Conservation (phyloP, 1,140 invertebrate species). For the Drosophila nannoptera region DNA sequence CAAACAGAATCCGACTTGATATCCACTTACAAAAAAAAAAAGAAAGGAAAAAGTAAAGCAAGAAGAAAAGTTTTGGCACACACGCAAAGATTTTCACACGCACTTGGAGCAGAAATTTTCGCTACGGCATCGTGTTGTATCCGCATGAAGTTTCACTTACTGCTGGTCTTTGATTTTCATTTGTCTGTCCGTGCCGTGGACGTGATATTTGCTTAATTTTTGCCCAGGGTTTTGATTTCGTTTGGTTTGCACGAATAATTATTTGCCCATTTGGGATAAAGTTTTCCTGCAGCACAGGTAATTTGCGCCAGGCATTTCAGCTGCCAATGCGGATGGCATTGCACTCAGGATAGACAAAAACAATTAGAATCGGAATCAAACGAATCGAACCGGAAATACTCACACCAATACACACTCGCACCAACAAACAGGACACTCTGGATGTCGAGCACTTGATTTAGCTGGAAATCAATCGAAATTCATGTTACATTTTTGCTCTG, state of each 20-base stretch:
- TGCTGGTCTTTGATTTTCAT: constrained; percentile 40
- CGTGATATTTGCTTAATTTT: constrained; percentile 76
- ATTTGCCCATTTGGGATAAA: constrained; percentile 70
- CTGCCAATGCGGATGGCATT: constrained; percentile 11
- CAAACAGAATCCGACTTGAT: constrained; percentile 40
- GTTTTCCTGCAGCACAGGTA: constrained; percentile 49
- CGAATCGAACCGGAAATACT: constrained; percentile 61
- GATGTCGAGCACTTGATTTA: constrained; percentile 61
- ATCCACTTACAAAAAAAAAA: not conserved
- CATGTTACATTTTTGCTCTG: constrained; percentile 26
- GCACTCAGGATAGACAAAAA: constrained; percentile 46
- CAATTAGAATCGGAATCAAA: constrained; percentile 73
- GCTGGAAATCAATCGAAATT: constrained; percentile 38
- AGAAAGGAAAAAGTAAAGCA: not conserved
- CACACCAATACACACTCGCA: constrained; percentile 5
- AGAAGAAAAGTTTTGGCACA: constrained; percentile 38
- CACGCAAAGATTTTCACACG: constrained; percentile 56
- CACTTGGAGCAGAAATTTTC: constrained; percentile 52
- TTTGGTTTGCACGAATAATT: constrained; percentile 69
- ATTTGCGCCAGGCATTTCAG: constrained; percentile 38
- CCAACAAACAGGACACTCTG: not conserved
- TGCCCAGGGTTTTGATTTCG: constrained; percentile 26
- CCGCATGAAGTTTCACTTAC: constrained; percentile 19
- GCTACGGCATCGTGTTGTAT: constrained; percentile 37
- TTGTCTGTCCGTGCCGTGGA: constrained; percentile 35